Base-by-base conservation (phyloP, 2,797 vertebrate genomes). In the Pseudocheirus occidentalis region DNA sequence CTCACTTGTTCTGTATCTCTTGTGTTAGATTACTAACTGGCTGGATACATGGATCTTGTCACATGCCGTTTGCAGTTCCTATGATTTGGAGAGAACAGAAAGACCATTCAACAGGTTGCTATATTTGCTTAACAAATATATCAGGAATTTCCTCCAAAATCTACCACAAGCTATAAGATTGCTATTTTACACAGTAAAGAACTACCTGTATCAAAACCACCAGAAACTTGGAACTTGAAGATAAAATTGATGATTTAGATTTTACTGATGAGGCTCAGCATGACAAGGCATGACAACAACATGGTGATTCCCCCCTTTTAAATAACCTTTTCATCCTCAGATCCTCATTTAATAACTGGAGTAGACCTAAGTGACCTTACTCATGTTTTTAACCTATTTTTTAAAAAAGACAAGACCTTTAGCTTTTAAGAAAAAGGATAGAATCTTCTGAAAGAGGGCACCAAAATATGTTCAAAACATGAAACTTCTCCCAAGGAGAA, bases 11-110 rank as follows among this genome's bases (percentile, higher is more conserved):
- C 73, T 81, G n/a, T 81, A 81, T 27, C 73, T 81, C 73, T 46
- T 81, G 73, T 46, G n/a, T 81, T 81, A 81, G 73, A 46, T 81
- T 81, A 81, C 73, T 81, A 81, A 81, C 73, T 81, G 73, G 73
- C 73, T 81, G 73, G 73, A 81, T 81, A 81, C 73, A 81, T 81
- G 73, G 73, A 46, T 81, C 73, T 81, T 81, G 73, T 81, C 73
- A 81, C 73, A 81, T 81, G 73, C 40, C 73, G 73, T 81, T 81
- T 81, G 73, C 10, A 81, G 73, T 81, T 81, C 73, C 73, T 81
- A 81, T 81, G 73, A 81, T 81, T 46, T 81, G 73, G 73, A 81
- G 73, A 81, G 73, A 81, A 81, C 73, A 81, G 73, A 81, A 81
- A 81, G 29, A 81, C 73, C 73, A 81, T 81, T 81, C 73, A 81